Percentiles rank a stretch among this genome's conserved stretches.
Evolutionary conservation across 2,888 invertebrate species (phyloP).

Genomic region (Gastrophysa polygoni): DNA sequence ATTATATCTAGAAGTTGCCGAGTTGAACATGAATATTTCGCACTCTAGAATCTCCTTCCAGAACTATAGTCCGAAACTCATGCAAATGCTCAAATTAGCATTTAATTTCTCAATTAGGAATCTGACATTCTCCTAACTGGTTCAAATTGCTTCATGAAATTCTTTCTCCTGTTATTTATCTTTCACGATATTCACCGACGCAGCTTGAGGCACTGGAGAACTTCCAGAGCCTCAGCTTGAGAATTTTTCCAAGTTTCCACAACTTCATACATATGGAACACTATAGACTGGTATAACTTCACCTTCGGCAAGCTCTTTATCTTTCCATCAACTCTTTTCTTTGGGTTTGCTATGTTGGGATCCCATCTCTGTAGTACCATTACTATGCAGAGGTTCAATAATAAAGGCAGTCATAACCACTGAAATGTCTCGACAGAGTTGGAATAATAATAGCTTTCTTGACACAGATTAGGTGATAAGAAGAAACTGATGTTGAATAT

Average conservation of each 20-base stretch:
- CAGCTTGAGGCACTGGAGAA: conserved; percentile 31
- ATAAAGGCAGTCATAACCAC: no score
- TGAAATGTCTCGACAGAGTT: no score
- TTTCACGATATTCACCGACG: conserved; percentile 28
- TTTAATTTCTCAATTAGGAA: conserved; percentile 32
- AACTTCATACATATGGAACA: conserved; percentile 47
- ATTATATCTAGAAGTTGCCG: no score
- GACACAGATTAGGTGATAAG: no score
- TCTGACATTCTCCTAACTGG: conserved; percentile 24
- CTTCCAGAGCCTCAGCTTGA: conserved; percentile 39
- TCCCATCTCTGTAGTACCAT: no score
- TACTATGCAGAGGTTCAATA: no score
- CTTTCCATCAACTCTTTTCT: neutral
- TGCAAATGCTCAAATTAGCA: conserved; percentile 29
- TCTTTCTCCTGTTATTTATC: conserved; percentile 31
- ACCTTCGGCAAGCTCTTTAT: conserved; percentile 37
- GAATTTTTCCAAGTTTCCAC: conserved; percentile 40
- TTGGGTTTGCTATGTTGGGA: neutral
- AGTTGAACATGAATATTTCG: conserved; percentile 14
- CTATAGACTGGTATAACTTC: conserved; percentile 43
- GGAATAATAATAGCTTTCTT: no score
- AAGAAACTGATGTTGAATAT: no score
- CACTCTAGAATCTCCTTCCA: conserved; percentile 18
- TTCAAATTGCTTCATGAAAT: conserved; percentile 23
- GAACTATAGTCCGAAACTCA: conserved; percentile 21